A percentile compares a stretch with the other conserved stretches of the same genome.
These are phyloP conservation scores for Poecile montanus DNA, from an alignment of 2,797 vertebrate species.

Conservation along the genomic window DNA sequence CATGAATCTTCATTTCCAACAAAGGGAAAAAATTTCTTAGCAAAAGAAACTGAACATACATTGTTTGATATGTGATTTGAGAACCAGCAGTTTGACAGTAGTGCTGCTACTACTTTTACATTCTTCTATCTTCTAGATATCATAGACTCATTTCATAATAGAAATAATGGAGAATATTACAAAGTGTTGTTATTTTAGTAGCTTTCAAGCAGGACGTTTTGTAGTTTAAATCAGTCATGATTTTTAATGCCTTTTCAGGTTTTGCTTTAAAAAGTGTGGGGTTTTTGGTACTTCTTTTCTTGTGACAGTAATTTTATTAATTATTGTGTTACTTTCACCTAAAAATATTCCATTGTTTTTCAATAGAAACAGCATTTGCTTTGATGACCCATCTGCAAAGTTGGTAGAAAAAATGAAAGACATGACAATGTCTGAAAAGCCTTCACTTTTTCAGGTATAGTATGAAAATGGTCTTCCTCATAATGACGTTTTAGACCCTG, in stretches of 20 bases:
- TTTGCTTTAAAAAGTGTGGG: not conserved
- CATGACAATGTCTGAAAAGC: not conserved
- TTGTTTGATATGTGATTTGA: not conserved
- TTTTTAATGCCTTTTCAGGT: not conserved
- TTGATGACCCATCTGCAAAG: not conserved
- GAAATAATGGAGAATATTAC: not conserved
- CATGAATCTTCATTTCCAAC: not conserved
- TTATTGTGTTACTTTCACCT: not conserved
- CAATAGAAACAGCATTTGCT: not conserved
- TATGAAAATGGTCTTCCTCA: not conserved
- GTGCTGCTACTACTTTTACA: not conserved
- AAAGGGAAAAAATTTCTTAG: not conserved
- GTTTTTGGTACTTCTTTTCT: not conserved
- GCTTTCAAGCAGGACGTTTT: not conserved
- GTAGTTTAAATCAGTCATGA: not conserved
- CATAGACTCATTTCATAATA: not conserved
- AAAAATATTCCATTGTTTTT: not conserved
- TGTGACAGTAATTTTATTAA: not conserved
- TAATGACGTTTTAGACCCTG: not conserved
- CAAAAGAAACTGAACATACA: not conserved
- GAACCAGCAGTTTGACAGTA: not conserved
- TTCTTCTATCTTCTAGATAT: not conserved
- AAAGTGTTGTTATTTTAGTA: not conserved
- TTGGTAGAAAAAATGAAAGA: not conserved
- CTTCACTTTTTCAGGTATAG: conserved; percentile 34